Evolutionary conservation across 2,888 invertebrate genomes (phyloP), one percentile per base, ranked within the genome.

Genomic region (Beris morrisii): DNA sequence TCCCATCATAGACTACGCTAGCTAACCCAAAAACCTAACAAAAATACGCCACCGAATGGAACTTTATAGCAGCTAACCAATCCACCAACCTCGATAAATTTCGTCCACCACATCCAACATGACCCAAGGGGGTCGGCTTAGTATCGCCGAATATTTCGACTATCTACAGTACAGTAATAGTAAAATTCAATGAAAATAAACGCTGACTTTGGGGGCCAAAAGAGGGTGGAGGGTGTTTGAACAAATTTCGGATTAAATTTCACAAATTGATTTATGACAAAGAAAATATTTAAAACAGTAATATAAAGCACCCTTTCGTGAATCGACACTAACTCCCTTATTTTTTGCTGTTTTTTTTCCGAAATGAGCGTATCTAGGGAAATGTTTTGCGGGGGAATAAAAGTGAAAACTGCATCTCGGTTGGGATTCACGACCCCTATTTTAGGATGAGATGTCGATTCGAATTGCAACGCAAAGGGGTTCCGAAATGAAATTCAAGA

Each of bases 231-330:
- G 65, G 54, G 59, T 50, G 55, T 53, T 59, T 57, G 55, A 59
- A 67, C 67, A 67, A 67, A 67, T 68, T 66, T 64, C 46, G 66
- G 66, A 66, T 68, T 66, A 68, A 68, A 68, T 68, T 68, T 68
- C 66, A 66, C 68, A 68, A 68, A 66, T 68, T 68, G 68, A 68
- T 68, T 68, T 68, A 68, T 68, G 64, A 64, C 66, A 64, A 64
- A 68, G 63, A 68, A 64, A 64, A 59, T 68, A 64, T 66, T 68
- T 59, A 66, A 68, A 68, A 64, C 52, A 43, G 63, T 22, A 61
- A 43, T 38, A 59, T 12, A 54, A 48, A 5, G 38, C 52, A 38
- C 46, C 66, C 66, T 66, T 58, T 38, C 56, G 15, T 22, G 6
- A n/a, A 46, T 32, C 55, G 13, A 22, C 44, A 48, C 38, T 38